Evolutionary conservation across 2,888 invertebrate genomes (phyloP), one percentile per base, ranked within the genome.

Genomic region (Aphrophora alni): DNA sequence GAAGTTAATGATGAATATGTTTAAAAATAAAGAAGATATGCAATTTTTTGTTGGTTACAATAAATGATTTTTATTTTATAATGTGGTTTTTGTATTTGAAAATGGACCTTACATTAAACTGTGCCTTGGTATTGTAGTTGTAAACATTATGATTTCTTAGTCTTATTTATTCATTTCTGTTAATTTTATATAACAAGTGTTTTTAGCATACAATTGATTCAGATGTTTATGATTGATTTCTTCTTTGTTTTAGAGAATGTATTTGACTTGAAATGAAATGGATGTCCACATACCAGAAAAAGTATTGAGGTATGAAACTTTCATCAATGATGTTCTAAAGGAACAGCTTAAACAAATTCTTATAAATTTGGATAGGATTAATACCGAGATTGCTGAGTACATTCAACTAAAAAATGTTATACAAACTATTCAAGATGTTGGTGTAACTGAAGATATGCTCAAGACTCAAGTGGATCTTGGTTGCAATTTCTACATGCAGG

Each of bases 401-500:
- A 88, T 93, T 10, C 94, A 95, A 86, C 90, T 96, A 71, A 93
- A 93, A 87, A 93, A 92, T 80, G 90, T 92, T 0, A 90, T 96
- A 26, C 91, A 93, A 87, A 91, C 93, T 17, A 28, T 95, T 3
- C 86, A 91, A 75, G 90, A 91, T 80, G 90, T 90, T 44, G 88
- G 89, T 2, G 86, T 90, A 0, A 89, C 91, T 73, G 89, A 91
- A 5, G 89, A 89, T 82, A 91, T 91, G 33, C 89, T 93, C 75
- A 93, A 93, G 85, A 93, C 93, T 17, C 91, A 93, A 88, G 91
- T 97, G 28, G 95, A 97, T 87, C 88, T 97, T 38, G 97, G 97
- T n/a, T 93, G 94, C 85, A 95, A 94, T 87, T 94, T 96, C 84
- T 97, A 95, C 86, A 93, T 95, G 87, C 93, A 96, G 87, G 95